Evolutionary conservation across 2,113 vertebrate species (phyloP).

Genomic region (Odontesthes bonariensis): DNA sequence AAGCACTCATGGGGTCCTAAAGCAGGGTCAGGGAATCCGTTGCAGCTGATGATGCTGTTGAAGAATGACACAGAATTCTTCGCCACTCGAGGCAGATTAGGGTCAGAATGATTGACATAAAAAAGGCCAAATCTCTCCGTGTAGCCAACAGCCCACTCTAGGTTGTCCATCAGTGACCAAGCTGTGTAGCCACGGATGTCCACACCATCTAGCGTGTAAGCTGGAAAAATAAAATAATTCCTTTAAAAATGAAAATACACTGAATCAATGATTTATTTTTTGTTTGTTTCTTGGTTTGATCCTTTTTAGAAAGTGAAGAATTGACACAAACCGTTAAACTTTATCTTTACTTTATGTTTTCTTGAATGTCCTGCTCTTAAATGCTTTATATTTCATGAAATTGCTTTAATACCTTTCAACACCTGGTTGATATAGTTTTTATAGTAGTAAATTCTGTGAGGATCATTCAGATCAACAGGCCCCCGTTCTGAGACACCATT

Average conservation of each 20-base stretch:
- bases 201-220: constrained; percentile 82
- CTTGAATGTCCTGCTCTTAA: no score
- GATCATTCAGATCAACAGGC: constrained; percentile 84
- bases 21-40: constrained; percentile 90
- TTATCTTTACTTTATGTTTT: no score
- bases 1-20: constrained; percentile 86
- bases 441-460: constrained; percentile 85
- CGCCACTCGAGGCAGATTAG: constrained; percentile 83
- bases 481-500: constrained; percentile 91
- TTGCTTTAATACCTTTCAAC: constrained; percentile 87
- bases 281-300: background rate
- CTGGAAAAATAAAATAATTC: constrained; percentile 63
- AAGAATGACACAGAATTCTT: constrained; percentile 86
- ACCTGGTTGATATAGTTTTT: constrained; percentile 90
- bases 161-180: constrained; percentile 94
- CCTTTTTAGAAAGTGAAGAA: no score
- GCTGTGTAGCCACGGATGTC: constrained; percentile 91
- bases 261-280: background rate
- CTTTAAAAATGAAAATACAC: background rate
- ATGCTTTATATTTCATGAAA: background rate
- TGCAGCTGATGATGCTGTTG: constrained; percentile 87
- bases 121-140: constrained; percentile 90
- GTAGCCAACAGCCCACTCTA: constrained; percentile 93
- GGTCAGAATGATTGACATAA: constrained; percentile 88
- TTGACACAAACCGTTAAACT: no score